A percentile compares a stretch with the other conserved stretches of the same genome.
These are phyloP conservation scores for Nasonia vitripennis DNA, from an alignment of 1,140 invertebrate genomes.

Conservation along the genomic window DNA sequence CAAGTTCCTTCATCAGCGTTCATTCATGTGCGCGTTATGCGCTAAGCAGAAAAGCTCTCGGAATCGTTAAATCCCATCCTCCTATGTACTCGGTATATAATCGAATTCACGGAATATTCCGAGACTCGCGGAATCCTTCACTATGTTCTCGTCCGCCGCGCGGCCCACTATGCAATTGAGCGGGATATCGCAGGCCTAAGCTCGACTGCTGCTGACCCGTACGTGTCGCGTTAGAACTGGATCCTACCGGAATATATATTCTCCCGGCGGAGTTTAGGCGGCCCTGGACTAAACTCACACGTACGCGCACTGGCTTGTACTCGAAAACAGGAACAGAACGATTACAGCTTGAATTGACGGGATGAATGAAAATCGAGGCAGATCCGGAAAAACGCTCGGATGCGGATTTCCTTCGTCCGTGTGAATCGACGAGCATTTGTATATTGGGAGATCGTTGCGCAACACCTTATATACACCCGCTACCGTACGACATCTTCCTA, in stretches of 20 bases:
- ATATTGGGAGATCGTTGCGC: no score
- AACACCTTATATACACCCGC: no score
- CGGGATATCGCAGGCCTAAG: background rate
- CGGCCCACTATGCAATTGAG: background rate
- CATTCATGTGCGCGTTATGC: no score
- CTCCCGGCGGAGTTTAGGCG: background rate
- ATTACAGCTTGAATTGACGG: slow-evolving; percentile 59
- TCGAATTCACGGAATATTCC: background rate
- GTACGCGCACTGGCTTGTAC: slow-evolving; percentile 58
- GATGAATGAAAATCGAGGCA: slow-evolving; percentile 8
- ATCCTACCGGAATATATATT: slow-evolving; percentile 61
- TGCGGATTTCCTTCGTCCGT: background rate
- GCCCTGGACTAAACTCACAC: slow-evolving; percentile 30
- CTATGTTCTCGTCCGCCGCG: background rate
- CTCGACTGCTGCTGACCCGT: no score
- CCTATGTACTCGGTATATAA: background rate
- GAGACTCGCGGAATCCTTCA: background rate
- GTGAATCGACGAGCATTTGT: background rate
- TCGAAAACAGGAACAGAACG: slow-evolving; percentile 69
- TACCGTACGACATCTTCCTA: background rate
- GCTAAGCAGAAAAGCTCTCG: no score
- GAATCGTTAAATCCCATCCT: no score
- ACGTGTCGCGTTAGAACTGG: slow-evolving; percentile 3
- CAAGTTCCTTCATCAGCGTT: no score
- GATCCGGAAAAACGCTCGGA: slow-evolving; percentile 9